Base-by-base conservation (phyloP, 2,797 vertebrate genomes). In the Sylvilagus floridanus region DNA sequence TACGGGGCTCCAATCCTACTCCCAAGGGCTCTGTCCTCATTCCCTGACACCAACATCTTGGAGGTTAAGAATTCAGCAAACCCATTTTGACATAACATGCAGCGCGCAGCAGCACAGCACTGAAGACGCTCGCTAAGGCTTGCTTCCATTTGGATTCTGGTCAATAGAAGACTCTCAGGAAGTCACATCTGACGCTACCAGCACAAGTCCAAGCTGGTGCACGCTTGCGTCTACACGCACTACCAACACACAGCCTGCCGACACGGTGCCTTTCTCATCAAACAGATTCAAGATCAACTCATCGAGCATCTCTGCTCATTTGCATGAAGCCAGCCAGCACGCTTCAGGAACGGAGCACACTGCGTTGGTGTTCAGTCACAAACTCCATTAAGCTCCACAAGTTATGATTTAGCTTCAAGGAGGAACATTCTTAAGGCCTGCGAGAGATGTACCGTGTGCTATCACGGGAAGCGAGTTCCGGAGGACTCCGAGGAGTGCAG, bases 381-480 rank as follows among this genome's bases (percentile, higher is more conserved):
- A 96, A 97, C 97, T 86, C 75, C 92, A 96, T 91, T 97, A 94
- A 95, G 91, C 95, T 96, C 88, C 89, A 32, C 84, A 86, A 91
- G 76, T 92, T 93, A 94, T 95, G 96, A 96, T 95, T 81, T 94
- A 97, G 91, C 84, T 97, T 96, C 92, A 78, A 93, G 63, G 35
- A 84, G 85, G 72, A 81, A 92, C 97, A 93, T 95, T 97, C 96
- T 97, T 97, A 94, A 89, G 78, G 88, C 97, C 91, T 93, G 35
- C 85, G 96, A 98, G 96, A 98, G 96, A 96, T 92, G 87, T 88
- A 96, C 95, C 97, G 97, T 96, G 84, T 97, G 96, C 77, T 90
- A 76, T 75, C 93, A 97, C 89, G 97, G 95, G 97, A 98, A 98
- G 94, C 94, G 78, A 95, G 97, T 98, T 97, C 95, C 97, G 91